Percentiles rank a stretch among this genome's conserved stretches.
Conservation (phyloP, 2,113 vertebrate species). For the Helogale parvula region DNA sequence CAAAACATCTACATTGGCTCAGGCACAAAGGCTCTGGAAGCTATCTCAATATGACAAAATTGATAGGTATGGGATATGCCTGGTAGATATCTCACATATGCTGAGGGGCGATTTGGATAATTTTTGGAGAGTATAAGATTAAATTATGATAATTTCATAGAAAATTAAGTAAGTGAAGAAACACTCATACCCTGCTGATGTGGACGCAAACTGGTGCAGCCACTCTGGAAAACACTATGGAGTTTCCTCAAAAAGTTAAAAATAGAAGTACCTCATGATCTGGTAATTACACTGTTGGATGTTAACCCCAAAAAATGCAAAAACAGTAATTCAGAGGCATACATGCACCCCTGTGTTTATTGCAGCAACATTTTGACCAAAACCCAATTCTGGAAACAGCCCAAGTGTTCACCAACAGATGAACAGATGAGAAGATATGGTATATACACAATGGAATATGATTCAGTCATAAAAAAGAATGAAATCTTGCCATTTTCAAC, state of each 20-base stretch:
- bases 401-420: neutral
- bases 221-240: neutral
- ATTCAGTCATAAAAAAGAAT: neutral
- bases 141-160: slow-evolving; percentile 3
- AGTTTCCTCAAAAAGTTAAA: neutral
- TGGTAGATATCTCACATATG: neutral
- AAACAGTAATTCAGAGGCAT: neutral
- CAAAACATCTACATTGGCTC: neutral
- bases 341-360: neutral
- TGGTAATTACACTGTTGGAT: neutral
- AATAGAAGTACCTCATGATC: neutral
- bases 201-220: neutral
- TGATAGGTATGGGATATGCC: neutral
- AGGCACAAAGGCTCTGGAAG: neutral
- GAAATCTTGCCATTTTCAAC: neutral
- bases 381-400: neutral
- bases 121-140: neutral
- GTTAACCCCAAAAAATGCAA: neutral
- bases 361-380: neutral
- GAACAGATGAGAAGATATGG: neutral
- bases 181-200: neutral
- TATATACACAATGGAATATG: neutral
- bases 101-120: neutral
- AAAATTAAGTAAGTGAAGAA: slow-evolving; percentile 32
- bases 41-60: neutral